Conservation (phyloP, 2,888 invertebrate species). For the Abrostola triplasia region DNA sequence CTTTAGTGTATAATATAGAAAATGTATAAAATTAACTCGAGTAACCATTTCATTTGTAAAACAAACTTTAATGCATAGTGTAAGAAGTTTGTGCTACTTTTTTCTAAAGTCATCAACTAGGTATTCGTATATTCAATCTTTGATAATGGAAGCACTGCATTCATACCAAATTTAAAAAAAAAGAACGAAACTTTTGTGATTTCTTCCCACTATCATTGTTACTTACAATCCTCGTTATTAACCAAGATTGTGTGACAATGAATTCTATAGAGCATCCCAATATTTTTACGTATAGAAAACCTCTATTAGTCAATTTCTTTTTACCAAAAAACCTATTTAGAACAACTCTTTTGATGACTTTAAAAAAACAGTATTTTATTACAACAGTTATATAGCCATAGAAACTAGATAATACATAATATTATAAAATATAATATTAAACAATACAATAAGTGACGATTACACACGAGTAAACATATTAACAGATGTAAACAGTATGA, state of each 20-base stretch:
- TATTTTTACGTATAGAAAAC: no score
- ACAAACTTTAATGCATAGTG: conserved; percentile 15
- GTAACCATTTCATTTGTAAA: conserved; percentile 17
- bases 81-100: conserved; percentile 19
- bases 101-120: conserved; percentile 32
- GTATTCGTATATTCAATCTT: neutral
- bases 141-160: neutral
- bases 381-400: conserved; percentile 47
- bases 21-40: conserved; percentile 40
- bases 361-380: conserved; percentile 28
- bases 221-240: no score
- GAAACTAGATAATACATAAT: conserved; percentile 50
- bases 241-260: no score
- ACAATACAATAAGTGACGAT: conserved; percentile 60
- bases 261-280: no score
- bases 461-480: conserved; percentile 65
- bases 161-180: no score
- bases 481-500: conserved; percentile 58
- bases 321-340: no score
- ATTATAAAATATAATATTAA: conserved; percentile 60
- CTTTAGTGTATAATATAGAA: conserved; percentile 28
- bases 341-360: conserved; percentile 28
- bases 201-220: no score
- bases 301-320: no score
- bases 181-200: no score